A percentile compares a stretch with the other conserved stretches of the same genome.
phyloP scores from a whole-genome alignment of 2,113 vertebrate species.

The Holacanthus passer region DNA sequence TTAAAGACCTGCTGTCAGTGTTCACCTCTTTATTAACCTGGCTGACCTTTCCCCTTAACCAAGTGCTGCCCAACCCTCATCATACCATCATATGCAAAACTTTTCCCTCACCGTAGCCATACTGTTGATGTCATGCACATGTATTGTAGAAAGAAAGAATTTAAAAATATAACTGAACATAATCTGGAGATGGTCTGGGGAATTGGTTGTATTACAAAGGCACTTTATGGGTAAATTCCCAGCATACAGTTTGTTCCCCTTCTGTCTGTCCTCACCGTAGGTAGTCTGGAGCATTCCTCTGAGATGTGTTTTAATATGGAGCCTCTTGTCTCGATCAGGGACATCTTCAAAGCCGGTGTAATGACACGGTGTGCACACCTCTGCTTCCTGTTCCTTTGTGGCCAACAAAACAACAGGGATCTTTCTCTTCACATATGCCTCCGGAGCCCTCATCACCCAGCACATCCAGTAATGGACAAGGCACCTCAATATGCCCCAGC shows the following conservation, averaged over 20 bases:
- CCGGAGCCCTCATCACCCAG: constrained; percentile 40
- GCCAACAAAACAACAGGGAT: constrained; percentile 68
- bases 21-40: no score
- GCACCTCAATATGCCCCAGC: constrained; percentile 44
- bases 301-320: constrained; percentile 49
- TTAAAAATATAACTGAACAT: no score
- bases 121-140: no score
- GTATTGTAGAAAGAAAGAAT: no score
- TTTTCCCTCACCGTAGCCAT: no score
- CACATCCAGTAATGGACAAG: constrained; percentile 61
- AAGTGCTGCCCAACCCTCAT: no score
- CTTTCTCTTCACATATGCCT: constrained; percentile 49
- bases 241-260: constrained; percentile 6
- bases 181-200: no score
- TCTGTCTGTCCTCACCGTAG: constrained; percentile 10
- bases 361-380: constrained; percentile 86
- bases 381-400: constrained; percentile 52
- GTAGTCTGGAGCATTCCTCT: constrained; percentile 26
- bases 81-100: no score
- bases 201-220: no score
- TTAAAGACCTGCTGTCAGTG: no score
- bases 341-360: constrained; percentile 91
- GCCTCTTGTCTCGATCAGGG: constrained; percentile 39
- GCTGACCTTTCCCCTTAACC: no score
- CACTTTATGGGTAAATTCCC: constrained; percentile 7